Evolutionary conservation across 2,113 vertebrate genomes (phyloP).

Genomic region (Stegastes partitus): DNA sequence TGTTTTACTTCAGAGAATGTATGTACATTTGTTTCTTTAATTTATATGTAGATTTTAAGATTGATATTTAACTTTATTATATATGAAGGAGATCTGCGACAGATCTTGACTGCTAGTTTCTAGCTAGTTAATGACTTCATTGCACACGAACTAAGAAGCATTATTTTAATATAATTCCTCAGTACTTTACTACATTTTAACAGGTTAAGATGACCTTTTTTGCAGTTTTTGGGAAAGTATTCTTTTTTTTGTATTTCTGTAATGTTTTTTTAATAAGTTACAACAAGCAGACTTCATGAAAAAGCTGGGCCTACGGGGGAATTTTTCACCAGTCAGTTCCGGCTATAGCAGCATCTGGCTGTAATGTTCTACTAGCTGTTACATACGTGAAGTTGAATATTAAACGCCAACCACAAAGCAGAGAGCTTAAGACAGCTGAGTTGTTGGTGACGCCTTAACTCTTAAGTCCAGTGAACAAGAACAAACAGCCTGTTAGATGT

Average conservation of each 20-base stretch:
- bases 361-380: constrained; percentile 20
- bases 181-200: constrained; percentile 10
- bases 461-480: neutral
- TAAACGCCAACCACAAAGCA: constrained; percentile 26
- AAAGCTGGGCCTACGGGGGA: neutral
- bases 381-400: constrained; percentile 32
- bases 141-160: constrained; percentile 47
- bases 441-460: constrained; percentile 14
- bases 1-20: constrained; percentile 56
- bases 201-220: neutral
- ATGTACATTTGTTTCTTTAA: constrained; percentile 71
- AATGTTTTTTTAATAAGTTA: constrained; percentile 13
- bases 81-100: constrained; percentile 36
- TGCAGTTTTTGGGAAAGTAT: constrained; percentile 5
- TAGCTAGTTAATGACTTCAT: constrained; percentile 34
- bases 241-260: constrained; percentile 35
- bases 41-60: constrained; percentile 68
- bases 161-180: constrained; percentile 46
- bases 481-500: neutral
- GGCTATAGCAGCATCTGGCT: constrained; percentile 16
- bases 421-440: neutral
- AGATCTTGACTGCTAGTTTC: constrained; percentile 10
- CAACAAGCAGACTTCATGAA: neutral
- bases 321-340: constrained; percentile 14
- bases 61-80: constrained; percentile 65